A percentile compares a stretch with the other conserved stretches of the same genome.
phyloP scores from a whole-genome alignment of 2,113 vertebrate genomes.

The Theristicus caerulescens region DNA sequence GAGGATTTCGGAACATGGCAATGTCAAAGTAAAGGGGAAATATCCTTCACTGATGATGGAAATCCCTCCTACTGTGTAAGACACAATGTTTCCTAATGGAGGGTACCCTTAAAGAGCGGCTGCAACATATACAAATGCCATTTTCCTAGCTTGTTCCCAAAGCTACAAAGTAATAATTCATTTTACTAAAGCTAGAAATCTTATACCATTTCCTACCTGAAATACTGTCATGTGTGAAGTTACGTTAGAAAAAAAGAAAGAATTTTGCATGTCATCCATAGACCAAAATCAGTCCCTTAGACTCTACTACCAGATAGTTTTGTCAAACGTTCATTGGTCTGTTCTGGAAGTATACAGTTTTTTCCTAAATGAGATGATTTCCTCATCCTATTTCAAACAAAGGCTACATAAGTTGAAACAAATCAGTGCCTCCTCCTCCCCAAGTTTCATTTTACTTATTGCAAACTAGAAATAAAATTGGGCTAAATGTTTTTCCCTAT shows the following conservation, averaged over 20 bases:
- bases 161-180: background rate
- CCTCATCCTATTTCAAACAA: background rate
- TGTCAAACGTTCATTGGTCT: background rate
- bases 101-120: background rate
- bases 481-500: background rate
- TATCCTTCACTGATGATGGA: background rate
- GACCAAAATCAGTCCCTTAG: background rate
- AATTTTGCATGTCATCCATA: background rate
- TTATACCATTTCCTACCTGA: background rate
- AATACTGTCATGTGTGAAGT: background rate
- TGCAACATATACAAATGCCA: background rate
- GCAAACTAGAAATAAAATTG: background rate
- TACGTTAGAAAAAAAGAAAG: background rate
- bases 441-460: background rate
- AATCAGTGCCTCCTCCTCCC: background rate
- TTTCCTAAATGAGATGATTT: background rate
- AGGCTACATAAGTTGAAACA: background rate
- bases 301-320: background rate
- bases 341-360: background rate
- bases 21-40: background rate
- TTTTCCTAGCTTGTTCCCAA: background rate
- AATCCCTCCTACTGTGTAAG: background rate
- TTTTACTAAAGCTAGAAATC: background rate
- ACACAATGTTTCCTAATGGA: background rate
- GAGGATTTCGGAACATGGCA: background rate